A percentile compares a stretch with the other conserved stretches of the same genome.
phyloP scores from a whole-genome alignment of 2,113 vertebrate genomes.

The Nothobranchius kuhntae region DNA sequence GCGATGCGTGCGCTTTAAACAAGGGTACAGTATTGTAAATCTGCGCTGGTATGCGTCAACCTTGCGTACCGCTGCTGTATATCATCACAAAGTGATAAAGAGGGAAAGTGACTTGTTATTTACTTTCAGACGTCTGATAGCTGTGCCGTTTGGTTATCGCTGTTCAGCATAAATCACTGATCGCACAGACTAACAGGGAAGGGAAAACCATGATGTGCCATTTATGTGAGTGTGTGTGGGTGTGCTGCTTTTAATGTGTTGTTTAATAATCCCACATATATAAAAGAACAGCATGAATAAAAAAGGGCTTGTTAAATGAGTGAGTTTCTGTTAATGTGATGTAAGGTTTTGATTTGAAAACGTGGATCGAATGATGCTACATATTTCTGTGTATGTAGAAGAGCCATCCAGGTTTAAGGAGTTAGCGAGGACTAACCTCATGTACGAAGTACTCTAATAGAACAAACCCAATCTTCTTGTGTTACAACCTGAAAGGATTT shows the following conservation, averaged over 20 bases:
- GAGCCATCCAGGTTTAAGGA: no score
- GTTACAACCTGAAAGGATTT: no score
- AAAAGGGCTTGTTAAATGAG: conserved; percentile 4
- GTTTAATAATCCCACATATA: not conserved
- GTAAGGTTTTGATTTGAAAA: not conserved
- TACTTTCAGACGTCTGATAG: conserved; percentile 37
- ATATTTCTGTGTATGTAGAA: no score
- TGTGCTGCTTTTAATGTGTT: conserved; percentile 4
- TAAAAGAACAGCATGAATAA: not conserved
- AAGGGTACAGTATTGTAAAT: conserved; percentile 28
- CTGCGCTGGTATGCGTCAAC: conserved; percentile 10
- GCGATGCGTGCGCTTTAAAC: conserved; percentile 10
- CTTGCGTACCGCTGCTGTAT: not conserved
- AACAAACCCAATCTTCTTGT: no score
- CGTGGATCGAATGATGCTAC: no score
- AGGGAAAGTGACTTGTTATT: conserved; percentile 52
- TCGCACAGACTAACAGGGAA: conserved; percentile 32
- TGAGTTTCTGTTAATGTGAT: conserved; percentile 1
- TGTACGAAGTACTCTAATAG: no score
- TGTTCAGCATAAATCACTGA: conserved; percentile 44
- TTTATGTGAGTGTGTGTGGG: conserved; percentile 20
- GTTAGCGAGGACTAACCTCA: no score
- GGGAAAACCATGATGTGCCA: conserved; percentile 34
- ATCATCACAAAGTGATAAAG: conserved; percentile 41
- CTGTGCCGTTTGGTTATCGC: conserved; percentile 37